These are phyloP conservation scores for Manis crassicaudata DNA, from an alignment of 2,797 vertebrate species.

Conservation along the genomic window DNA sequence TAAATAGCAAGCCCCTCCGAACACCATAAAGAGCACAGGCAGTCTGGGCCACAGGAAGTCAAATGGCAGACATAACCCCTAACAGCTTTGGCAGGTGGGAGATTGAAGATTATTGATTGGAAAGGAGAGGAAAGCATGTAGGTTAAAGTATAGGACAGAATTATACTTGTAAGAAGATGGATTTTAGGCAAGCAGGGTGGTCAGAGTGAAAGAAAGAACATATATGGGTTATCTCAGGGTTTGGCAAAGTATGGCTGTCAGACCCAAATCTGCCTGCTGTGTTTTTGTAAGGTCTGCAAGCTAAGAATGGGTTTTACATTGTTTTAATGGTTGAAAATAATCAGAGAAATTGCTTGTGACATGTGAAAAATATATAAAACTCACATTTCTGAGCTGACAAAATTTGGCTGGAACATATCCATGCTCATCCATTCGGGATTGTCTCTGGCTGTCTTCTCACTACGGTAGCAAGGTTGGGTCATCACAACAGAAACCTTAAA, in stretches of 20 bases:
- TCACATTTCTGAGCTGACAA: background rate
- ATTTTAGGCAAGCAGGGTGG: background rate
- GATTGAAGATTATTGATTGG: background rate
- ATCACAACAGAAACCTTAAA: background rate
- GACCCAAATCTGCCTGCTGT: background rate
- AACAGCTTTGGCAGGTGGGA: background rate
- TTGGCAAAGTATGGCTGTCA: background rate
- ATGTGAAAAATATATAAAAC: background rate
- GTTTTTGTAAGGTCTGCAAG: background rate
- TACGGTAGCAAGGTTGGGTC: background rate
- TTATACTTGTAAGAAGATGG: background rate
- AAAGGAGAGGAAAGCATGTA: background rate
- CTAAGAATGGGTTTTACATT: background rate
- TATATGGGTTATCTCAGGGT: background rate
- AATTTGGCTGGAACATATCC: background rate
- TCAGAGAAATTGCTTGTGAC: background rate
- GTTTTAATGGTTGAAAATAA: background rate
- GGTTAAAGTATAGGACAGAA: background rate
- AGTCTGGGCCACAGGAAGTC: background rate
- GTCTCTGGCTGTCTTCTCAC: background rate
- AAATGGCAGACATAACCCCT: background rate
- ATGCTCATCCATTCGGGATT: too few species aligned
- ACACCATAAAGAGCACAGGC: background rate
- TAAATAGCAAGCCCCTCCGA: background rate
- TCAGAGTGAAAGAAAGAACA: background rate